Evolutionary conservation across 2,888 invertebrate genomes (phyloP), one percentile per base, ranked within the genome.

Genomic region (Lordiphosa fenestrarum): DNA sequence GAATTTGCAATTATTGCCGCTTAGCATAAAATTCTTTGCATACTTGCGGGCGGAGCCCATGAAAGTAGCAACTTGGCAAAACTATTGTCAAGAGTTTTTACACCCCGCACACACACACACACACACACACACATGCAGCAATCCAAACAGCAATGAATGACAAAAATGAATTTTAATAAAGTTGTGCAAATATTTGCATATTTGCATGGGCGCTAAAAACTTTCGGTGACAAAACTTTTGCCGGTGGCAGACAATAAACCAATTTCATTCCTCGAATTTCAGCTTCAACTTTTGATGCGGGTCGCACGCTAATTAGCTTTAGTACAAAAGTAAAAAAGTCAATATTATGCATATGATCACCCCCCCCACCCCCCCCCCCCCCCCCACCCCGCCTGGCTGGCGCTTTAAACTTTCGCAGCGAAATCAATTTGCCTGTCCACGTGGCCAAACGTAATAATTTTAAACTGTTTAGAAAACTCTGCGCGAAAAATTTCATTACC

Each of bases 131-230:
- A 37, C 44, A 53, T 39, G 21, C 19, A 38, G 50, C 33, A 6
- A 15, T 41, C 42, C 33, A 39, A 53, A 52, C 38, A 57, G 60
- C 70, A 64, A 70, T 70, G 74, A 83, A 84, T 81, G 78, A 84
- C 82, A 82, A 83, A 80, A 83, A 80, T 80, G 76, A 80, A 85
- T 80, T 80, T 85, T 80, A 84, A 80, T 80, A 85, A 67, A 84
- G 69, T 85, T 83, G 60, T 41, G 46, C 80, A 83, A 84, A 80
- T 83, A 77, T 83, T 80, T 80, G 81, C 78, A 84, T 84, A 72
- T 83, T 63, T 83, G 67, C 71, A 64, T 65, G 66, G 54, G 35
- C 68, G 67, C 76, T 67, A 74, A 77, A 84, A 77, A 81, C 78
- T 82, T 77, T 81, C 71, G 77, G 82, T 81, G 69, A 78, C 72